Evolutionary conservation across 64 coral and sea anemone genomes (phyloP), one percentile per base, ranked within the genome.

Genomic region (Porites australiensis): DNA sequence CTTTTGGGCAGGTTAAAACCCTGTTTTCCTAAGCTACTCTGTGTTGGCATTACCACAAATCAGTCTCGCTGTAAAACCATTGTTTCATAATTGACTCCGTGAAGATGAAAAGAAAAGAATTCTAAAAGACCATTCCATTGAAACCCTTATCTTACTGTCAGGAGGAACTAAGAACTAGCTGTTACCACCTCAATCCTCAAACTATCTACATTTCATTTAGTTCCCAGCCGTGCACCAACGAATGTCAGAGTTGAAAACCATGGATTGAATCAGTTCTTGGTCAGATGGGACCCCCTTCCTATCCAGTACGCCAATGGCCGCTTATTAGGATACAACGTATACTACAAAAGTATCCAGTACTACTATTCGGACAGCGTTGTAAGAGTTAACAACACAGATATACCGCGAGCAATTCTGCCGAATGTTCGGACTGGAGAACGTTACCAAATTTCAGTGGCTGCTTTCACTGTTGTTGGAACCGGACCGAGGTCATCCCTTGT

Each of bases 391-490:
- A 79, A 37, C 51, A 13, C 76, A 8, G 50, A 79, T 8, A 52
- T 19, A 8, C 9, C 51, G 22, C 15, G 51, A 9, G 51, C n/a
- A 20, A 27, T 79, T 57, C 76, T 79, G 16, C 2, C 50, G 3
- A 51, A 51, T 57, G 23, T 79, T 4, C n/a, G 58, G 16, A 79
- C 51, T 20, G 76, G 76, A 12, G 5, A 23, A 5, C 52, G 52
- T 23, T 79, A 79, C 21, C 50, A 58, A 51, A 79, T 79, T 79
- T 54, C 76, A 8, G 76, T 79, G 13, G 19, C 52, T 51, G 76
- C 76, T 10, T 79, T 79, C 58, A 79, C 76, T 37, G 55, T 52
- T 21, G 51, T 19, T 22, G 76, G 76, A 12, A 5, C 18, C 10
- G 76, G 76, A 4, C 76, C 76, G 3, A 50, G 76, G 58, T 79